Evolutionary conservation across 2,888 invertebrate genomes (phyloP).

Genomic region (Drosophila greeni): DNA sequence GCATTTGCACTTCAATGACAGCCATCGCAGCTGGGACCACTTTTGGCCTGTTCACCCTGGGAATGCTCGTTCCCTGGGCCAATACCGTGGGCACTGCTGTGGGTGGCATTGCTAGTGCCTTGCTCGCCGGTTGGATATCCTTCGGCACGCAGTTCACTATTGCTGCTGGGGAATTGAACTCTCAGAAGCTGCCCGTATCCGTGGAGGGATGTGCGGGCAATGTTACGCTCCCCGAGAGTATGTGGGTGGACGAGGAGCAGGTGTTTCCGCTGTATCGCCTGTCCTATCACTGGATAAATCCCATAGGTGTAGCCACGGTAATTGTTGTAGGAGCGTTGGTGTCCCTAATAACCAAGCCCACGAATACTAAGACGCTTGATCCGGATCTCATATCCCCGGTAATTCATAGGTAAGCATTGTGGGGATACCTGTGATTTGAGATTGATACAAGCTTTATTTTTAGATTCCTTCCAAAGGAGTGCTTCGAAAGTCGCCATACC

Average conservation of each 20-base stretch:
- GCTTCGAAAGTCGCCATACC: slow-evolving; percentile 60
- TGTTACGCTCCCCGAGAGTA: slow-evolving; percentile 45
- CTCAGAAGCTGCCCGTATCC: slow-evolving; percentile 81
- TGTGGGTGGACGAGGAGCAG: slow-evolving; percentile 79
- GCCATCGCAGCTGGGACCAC: slow-evolving; percentile 91
- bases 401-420: slow-evolving; percentile 79
- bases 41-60: slow-evolving; percentile 89
- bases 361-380: slow-evolving; percentile 80
- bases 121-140: slow-evolving; percentile 83
- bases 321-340: slow-evolving; percentile 84
- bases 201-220: slow-evolving; percentile 78
- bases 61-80: slow-evolving; percentile 90
- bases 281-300: slow-evolving; percentile 90
- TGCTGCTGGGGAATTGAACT: slow-evolving; percentile 81
- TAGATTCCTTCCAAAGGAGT: slow-evolving; percentile 76
- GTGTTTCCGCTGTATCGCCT: slow-evolving; percentile 87
- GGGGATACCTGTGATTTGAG: background rate
- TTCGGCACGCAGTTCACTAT: slow-evolving; percentile 85
- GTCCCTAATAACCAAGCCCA: slow-evolving; percentile 81
- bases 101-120: slow-evolving; percentile 82
- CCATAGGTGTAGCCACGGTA: slow-evolving; percentile 84
- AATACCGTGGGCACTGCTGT: slow-evolving; percentile 83
- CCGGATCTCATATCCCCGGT: slow-evolving; percentile 82
- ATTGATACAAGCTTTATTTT: background rate
- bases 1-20: slow-evolving; percentile 86